These are phyloP conservation scores for Mormyrops attenuatus DNA, from an alignment of 2,797 vertebrate species.

Conservation along the genomic window DNA sequence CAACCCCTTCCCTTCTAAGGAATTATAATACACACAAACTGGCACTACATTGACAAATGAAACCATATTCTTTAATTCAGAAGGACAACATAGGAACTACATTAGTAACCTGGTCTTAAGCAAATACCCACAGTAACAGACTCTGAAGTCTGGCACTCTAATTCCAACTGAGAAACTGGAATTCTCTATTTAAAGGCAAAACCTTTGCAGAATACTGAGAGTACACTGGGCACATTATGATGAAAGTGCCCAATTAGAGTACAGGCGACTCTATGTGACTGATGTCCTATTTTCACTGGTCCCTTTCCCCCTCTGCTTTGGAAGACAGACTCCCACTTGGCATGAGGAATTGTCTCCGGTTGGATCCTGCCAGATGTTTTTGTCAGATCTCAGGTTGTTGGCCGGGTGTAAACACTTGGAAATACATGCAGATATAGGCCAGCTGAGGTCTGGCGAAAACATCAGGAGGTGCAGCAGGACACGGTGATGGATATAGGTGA, in stretches of 20 bases:
- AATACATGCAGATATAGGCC: not conserved
- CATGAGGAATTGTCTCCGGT: not conserved
- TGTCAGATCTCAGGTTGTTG: not conserved
- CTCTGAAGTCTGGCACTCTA: not conserved
- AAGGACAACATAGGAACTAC: not conserved
- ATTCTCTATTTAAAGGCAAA: not conserved
- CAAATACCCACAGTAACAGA: not conserved
- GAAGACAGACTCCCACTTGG: not conserved
- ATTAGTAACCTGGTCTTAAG: not conserved
- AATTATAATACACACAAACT: not conserved
- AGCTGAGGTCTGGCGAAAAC: not conserved
- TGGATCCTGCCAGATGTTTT: not conserved
- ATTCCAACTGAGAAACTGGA: not conserved
- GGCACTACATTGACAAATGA: not conserved
- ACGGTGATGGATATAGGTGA: not conserved
- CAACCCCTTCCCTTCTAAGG: not conserved
- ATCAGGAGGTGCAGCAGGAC: not conserved
- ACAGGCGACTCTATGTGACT: not conserved
- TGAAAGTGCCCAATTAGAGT: not conserved
- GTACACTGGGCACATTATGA: slow-evolving; percentile 34
- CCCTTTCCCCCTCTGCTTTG: not conserved
- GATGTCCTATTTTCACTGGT: slow-evolving; percentile 55
- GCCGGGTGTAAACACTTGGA: not conserved
- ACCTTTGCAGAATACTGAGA: slow-evolving; percentile 10
- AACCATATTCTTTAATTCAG: not conserved